These are phyloP conservation scores for Ceratina australensis DNA, from an alignment of 1,140 invertebrate species.

Conservation along the genomic window DNA sequence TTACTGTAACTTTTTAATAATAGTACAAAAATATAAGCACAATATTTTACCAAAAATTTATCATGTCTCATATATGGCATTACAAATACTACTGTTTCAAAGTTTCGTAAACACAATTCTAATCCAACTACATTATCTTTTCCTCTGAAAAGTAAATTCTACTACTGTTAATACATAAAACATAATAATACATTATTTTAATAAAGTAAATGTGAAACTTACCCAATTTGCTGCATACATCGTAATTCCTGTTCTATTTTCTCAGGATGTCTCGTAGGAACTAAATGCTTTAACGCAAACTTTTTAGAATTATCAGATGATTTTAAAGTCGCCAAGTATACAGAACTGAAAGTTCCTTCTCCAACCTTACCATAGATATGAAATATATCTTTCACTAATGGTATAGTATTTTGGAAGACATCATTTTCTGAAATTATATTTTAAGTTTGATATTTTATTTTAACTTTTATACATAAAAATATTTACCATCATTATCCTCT, in stretches of 20 bases:
- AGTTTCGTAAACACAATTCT: slow-evolving; percentile 87
- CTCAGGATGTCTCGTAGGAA: slow-evolving; percentile 89
- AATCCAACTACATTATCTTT: slow-evolving; percentile 90
- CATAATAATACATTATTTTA: too few species aligned
- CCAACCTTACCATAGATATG: slow-evolving; percentile 86
- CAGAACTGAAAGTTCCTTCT: slow-evolving; percentile 91
- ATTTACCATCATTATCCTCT: slow-evolving; percentile 32
- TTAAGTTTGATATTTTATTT: neutral
- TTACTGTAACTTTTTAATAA: neutral
- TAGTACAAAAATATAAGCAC: slow-evolving; percentile 26
- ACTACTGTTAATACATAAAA: slow-evolving; percentile 16
- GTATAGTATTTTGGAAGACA: slow-evolving; percentile 73
- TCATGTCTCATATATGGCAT: slow-evolving; percentile 94
- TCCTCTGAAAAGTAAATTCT: slow-evolving; percentile 82
- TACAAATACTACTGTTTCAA: slow-evolving; percentile 91
- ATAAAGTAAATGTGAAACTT: slow-evolving; percentile 22
- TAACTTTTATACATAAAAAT: neutral
- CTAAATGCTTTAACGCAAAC: slow-evolving; percentile 91
- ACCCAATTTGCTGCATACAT: slow-evolving; percentile 91
- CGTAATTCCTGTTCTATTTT: slow-evolving; percentile 88
- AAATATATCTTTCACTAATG: slow-evolving; percentile 83
- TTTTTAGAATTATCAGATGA: slow-evolving; percentile 79
- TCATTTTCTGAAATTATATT: slow-evolving; percentile 38
- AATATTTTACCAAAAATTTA: slow-evolving; percentile 85
- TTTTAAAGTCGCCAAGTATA: slow-evolving; percentile 87